A percentile compares a stretch with the other conserved stretches of the same genome.
phyloP scores from a whole-genome alignment of 2,888 invertebrate genomes.

The Actias luna region DNA sequence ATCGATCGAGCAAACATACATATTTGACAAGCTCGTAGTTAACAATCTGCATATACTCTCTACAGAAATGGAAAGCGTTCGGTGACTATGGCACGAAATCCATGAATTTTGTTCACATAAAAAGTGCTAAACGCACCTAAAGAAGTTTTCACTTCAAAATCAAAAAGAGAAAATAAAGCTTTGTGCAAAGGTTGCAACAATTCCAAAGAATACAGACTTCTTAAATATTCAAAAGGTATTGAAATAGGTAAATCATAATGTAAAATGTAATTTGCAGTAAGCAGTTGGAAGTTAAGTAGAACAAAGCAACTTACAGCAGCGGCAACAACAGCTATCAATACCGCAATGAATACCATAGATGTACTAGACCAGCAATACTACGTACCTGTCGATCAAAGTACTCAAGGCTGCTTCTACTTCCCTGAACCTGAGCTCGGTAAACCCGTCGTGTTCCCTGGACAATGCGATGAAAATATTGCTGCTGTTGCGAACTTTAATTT shows the following conservation, averaged over 20 bases:
- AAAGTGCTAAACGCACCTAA: too few relatives aligned
- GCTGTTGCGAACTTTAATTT: conserved; percentile 45
- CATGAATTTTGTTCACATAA: too few relatives aligned
- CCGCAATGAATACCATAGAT: conserved; percentile 32
- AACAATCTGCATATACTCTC: too few relatives aligned
- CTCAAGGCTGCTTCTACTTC: conserved; percentile 58
- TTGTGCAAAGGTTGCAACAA: too few relatives aligned
- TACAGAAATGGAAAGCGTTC: too few relatives aligned
- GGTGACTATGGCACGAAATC: too few relatives aligned
- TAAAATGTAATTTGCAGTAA: conserved; percentile 38
- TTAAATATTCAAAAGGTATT: background rate
- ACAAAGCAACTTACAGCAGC: conserved; percentile 37
- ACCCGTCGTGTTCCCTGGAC: conserved; percentile 58
- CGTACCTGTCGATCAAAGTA: conserved; percentile 41
- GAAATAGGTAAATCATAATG: background rate
- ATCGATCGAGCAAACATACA: too few relatives aligned
- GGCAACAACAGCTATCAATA: conserved; percentile 40
- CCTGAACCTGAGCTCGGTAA: conserved; percentile 49
- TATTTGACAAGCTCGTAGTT: too few relatives aligned
- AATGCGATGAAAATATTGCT: conserved; percentile 36
- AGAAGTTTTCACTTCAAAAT: too few relatives aligned
- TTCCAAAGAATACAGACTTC: background rate
- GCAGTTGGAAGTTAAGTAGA: conserved; percentile 64
- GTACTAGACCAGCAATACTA: conserved; percentile 52
- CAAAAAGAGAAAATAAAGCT: too few relatives aligned